These are phyloP conservation scores for Brachionus angularis DNA, from an alignment of 1,140 invertebrate species.

Conservation along the genomic window DNA sequence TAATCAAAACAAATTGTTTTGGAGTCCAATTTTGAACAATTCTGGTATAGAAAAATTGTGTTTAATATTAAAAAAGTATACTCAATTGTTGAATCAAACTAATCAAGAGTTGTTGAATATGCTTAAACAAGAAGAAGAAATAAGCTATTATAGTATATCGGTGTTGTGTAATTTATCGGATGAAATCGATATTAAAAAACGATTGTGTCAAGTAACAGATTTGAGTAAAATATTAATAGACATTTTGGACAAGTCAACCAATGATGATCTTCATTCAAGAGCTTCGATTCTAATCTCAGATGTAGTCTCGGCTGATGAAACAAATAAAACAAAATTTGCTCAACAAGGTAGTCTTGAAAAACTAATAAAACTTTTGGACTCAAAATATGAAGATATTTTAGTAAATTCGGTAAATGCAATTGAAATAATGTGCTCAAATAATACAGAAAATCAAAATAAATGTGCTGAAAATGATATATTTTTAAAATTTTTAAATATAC, in stretches of 20 bases:
- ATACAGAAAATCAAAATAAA: slow-evolving; percentile 15
- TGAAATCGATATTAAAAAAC: slow-evolving; percentile 49
- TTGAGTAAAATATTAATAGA: slow-evolving; percentile 49
- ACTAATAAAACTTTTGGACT: slow-evolving; percentile 49
- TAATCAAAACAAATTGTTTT: slow-evolving; percentile 51
- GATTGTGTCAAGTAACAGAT: slow-evolving; percentile 49
- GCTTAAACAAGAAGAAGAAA: not conserved
- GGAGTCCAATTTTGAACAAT: slow-evolving; percentile 54
- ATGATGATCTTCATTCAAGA: slow-evolving; percentile 56
- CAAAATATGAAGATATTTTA: slow-evolving; percentile 55
- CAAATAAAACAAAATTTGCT: slow-evolving; percentile 25
- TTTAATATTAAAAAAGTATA: not conserved
- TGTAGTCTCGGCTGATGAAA: slow-evolving; percentile 50
- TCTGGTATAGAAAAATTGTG: slow-evolving; percentile 46
- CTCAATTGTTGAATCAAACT: slow-evolving; percentile 48
- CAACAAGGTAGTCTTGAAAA: not conserved
- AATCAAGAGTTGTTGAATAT: slow-evolving; percentile 48
- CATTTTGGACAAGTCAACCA: slow-evolving; percentile 49
- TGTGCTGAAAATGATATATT: slow-evolving; percentile 30
- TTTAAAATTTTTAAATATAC: not conserved
- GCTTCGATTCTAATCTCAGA: slow-evolving; percentile 56
- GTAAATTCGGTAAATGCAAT: slow-evolving; percentile 57
- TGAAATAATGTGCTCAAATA: slow-evolving; percentile 46
- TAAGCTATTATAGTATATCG: slow-evolving; percentile 52
- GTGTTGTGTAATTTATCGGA: slow-evolving; percentile 57